Evolutionary conservation across 2,888 invertebrate genomes (phyloP), one percentile per base, ranked within the genome.

Genomic region (Parnassius orleans): DNA sequence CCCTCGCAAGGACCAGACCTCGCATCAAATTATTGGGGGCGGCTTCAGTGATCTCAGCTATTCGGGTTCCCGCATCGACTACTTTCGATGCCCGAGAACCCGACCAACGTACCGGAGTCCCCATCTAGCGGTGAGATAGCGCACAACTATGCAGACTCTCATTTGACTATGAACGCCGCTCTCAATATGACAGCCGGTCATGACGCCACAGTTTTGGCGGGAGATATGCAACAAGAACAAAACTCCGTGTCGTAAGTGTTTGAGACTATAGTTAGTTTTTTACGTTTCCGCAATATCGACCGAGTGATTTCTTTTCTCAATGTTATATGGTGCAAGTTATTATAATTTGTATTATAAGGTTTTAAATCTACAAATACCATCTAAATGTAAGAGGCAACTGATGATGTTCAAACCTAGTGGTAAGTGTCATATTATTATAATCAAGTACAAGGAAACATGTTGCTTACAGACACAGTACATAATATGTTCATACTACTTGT

Each of bases 41-140:
- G 97, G 87, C 95, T 97, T 88, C 97, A 96, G 95, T 96, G 98
- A 97, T 97, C 96, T 90, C 95, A 96, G 94, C 95, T 96, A 79
- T 96, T 96, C 93, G 96, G 96, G 94, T 95, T 96, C 93, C 95
- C 95, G 81, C 94, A 95, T 89, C 94, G 95, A 83, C 92, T 95
- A 66, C 93, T 95, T 87, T 93, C 87, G 81, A 88, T 93, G 93
- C 92, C 92, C 68, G 93, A 93, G 83, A 94, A 93, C 93, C 93
- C 93, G 93, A 84, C 69, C 67, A 76, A 72, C 66, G 69, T 83
- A 69, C 79, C 83, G 60, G 86, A 87, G 79, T 73, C 87, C 76
- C 88, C 89, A 85, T 88, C 91, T 87, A 85, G 83, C 80, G 84
- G 83, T 75, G 91, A 91, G 56, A 77, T 86, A 58, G 83, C 87